phyloP scores from a whole-genome alignment of 2,113 vertebrate species.

The Gymnogyps californianus region DNA sequence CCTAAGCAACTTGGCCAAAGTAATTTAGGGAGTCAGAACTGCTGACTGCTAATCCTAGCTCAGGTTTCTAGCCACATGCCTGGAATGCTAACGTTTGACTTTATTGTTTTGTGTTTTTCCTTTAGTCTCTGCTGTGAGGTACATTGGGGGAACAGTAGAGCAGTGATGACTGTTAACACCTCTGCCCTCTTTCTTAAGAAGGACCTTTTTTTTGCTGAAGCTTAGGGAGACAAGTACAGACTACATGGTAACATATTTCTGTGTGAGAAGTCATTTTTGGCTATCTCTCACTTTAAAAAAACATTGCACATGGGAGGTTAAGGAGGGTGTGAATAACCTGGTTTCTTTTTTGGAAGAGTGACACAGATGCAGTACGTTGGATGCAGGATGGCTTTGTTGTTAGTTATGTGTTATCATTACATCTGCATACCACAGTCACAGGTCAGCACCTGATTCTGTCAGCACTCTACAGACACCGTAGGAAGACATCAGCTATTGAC shows the following conservation, averaged over 20 bases:
- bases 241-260: background rate
- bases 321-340: background rate
- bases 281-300: background rate
- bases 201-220: background rate
- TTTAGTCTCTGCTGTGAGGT: background rate
- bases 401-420: background rate
- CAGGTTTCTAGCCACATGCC: conserved; percentile 3
- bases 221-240: background rate
- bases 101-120: background rate
- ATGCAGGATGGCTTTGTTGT: background rate
- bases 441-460: background rate
- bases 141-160: background rate
- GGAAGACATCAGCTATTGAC: background rate
- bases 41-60: conserved; percentile 15
- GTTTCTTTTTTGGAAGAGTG: background rate
- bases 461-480: background rate
- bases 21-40: conserved; percentile 6
- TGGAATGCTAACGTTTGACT: background rate
- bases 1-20: background rate
- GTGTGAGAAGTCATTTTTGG: background rate
- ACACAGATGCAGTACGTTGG: fast-evolving
- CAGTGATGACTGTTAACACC: background rate
- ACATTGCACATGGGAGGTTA: background rate
- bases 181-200: background rate
- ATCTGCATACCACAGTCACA: background rate